Evolutionary conservation across 2,888 invertebrate genomes (phyloP), one percentile per base, ranked within the genome.

Genomic region (Leptinotarsa tumamoca): DNA sequence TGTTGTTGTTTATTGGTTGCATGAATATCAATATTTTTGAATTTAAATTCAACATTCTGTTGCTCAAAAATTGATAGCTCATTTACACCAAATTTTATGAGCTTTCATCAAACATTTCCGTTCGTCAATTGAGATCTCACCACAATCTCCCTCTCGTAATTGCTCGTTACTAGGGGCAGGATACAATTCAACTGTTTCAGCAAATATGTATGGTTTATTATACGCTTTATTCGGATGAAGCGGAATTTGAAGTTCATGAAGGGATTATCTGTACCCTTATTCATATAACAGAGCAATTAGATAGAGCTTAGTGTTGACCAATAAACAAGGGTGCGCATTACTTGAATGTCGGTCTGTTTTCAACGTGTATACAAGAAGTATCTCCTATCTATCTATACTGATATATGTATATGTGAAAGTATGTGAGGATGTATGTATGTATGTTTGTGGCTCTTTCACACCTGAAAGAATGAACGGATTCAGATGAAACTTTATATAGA

Each of bases 181-280:
- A 63, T n/a, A 43, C 63, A 63, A 43, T 43, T 63, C 13, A 63
- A 63, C 17, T 63, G n/a, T 63, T n/a, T 33, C 63, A 14, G 33
- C n/a, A 63, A 43, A 63, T 63, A 63, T 27, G 43, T 43, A 63
- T 10, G 10, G 63, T 63, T 18, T 43, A 63, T 63, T 63, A 43
- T 63, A 43, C 43, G 63, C 33, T 63, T n/a, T 10, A 63, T 63
- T 43, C n/a, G 3, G 58, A 33, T 63, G 17, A 43, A 33, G 33
- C 33, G n/a, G 15, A 27, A 63, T 63, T 33, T 4, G 33, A n/a
- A 17, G 63, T 63, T 33, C 4, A 63, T 63, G 7, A 63, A 63
- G 43, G 33, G 7, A 63, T 63, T 63, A 63, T 43, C n/a, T 17
- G 1, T 33, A n/a, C 43, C 63, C 33, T 63, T 63, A 43, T 43